Percentiles rank a stretch among this genome's conserved stretches.
Evolutionary conservation across 2,888 invertebrate species (phyloP).

Genomic region (Agriopis aurantiaria): DNA sequence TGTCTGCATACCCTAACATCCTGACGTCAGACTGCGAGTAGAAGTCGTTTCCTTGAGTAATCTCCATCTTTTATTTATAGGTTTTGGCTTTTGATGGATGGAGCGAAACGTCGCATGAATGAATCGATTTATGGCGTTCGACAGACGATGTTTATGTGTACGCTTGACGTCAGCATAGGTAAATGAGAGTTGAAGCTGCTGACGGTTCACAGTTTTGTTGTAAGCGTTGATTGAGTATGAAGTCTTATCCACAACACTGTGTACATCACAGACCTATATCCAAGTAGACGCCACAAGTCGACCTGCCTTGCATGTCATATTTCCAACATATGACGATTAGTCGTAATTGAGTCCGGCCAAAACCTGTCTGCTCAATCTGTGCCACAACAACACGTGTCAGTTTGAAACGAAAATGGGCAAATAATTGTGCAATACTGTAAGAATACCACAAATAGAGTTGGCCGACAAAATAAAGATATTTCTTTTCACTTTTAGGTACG

Average conservation of each 20-base stretch:
- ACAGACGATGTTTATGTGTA: slow-evolving; percentile 71
- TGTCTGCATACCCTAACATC: slow-evolving; percentile 40
- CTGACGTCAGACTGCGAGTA: slow-evolving; percentile 74
- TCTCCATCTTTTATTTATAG: slow-evolving; percentile 82
- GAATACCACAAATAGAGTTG: no score
- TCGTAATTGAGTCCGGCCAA: no score
- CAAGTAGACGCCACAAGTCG: no score
- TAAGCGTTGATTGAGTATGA: not conserved
- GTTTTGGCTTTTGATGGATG: slow-evolving; percentile 80
- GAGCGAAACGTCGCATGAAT: slow-evolving; percentile 77
- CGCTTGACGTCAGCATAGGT: slow-evolving; percentile 75
- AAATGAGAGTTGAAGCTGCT: slow-evolving; percentile 54
- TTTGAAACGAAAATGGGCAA: no score
- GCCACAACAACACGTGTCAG: no score
- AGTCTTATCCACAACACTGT: not conserved
- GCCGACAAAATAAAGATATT: no score
- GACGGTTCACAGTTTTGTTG: slow-evolving; percentile 25
- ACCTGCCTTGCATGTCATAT: no score
- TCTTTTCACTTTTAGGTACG: no score
- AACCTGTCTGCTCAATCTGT: no score
- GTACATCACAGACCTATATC: no score
- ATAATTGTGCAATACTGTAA: no score
- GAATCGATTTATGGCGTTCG: slow-evolving; percentile 79
- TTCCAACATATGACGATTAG: no score
- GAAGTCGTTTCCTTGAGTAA: slow-evolving; percentile 66